Base-by-base conservation (phyloP, 2,888 invertebrate genomes). In the Exocentrus adspersus region DNA sequence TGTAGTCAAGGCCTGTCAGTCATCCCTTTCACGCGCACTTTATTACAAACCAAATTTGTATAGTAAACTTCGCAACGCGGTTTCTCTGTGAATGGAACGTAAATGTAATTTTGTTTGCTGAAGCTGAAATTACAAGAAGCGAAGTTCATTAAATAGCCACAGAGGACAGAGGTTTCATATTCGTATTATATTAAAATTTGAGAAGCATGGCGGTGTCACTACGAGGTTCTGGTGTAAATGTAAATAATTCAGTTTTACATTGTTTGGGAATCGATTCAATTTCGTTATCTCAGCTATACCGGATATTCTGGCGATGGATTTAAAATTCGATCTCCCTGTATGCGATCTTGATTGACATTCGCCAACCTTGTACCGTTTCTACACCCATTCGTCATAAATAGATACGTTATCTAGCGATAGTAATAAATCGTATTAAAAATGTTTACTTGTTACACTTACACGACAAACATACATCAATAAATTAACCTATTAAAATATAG, bases 301-400 rank as follows among this genome's bases (percentile, higher is more conserved):
- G 48, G 37, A 37, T 37, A 14, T 12, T 14, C 37, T 12, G 14
- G 5, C 37, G 37, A n/a, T n/a, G n/a, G n/a, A n/a, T n/a, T n/a
- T n/a, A n/a, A n/a, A n/a, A n/a, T n/a, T n/a, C n/a, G n/a, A n/a
- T n/a, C n/a, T n/a, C n/a, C n/a, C n/a, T n/a, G n/a, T n/a, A n/a
- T n/a, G n/a, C n/a, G n/a, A n/a, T n/a, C n/a, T 50, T 28, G 28
- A 50, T 28, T 50, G 30, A 28, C 17, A 50, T 32, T 32, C 21
- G 32, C 51, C 32, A 51, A 32, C 51, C 51, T 51, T 51, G 51
- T 51, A 51, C 30, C 17, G 51, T 28, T 51, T 51, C 51, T 51
- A 28, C 32, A 10, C 30, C 16, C 51, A 51, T 51, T 51, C 21
- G 51, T 51, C 30, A 51, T 51, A 51, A 51, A 51, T 32, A 21